phyloP scores from a whole-genome alignment of 2,888 invertebrate species.

The Pseudanteris insignis region DNA sequence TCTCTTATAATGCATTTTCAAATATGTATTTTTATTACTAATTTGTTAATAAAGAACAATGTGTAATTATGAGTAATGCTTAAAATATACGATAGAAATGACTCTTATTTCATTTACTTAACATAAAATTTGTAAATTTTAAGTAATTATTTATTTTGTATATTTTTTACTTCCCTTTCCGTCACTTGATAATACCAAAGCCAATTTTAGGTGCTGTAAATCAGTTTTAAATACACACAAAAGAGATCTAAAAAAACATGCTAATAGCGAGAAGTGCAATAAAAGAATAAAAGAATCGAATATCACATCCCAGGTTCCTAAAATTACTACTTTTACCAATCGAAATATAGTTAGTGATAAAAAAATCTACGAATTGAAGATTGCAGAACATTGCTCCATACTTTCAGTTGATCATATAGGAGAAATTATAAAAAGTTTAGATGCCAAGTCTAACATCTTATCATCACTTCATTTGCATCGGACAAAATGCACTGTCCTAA shows the following conservation, averaged over 20 bases:
- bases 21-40: too few species aligned
- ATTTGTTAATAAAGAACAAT: too few species aligned
- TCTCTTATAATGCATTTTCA: too few species aligned
- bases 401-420: slow-evolving; percentile 45
- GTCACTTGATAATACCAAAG: too few species aligned
- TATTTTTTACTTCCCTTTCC: too few species aligned
- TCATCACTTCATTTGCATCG: slow-evolving; percentile 1
- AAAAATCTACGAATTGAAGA: slow-evolving; percentile 7
- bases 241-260: background rate
- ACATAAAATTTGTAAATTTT: too few species aligned
- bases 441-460: slow-evolving; percentile 1
- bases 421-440: slow-evolving; percentile 20
- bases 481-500: slow-evolving; percentile 1
- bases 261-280: background rate
- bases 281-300: background rate
- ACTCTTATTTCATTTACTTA: too few species aligned
- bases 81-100: too few species aligned
- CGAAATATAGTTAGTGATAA: background rate
- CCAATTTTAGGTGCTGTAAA: too few species aligned
- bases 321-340: slow-evolving; percentile 7
- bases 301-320: background rate
- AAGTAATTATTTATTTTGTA: too few species aligned
- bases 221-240: background rate
- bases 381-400: slow-evolving; percentile 45
- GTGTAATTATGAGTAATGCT: too few species aligned